A percentile compares a stretch with the other conserved stretches of the same genome.
phyloP scores from a whole-genome alignment of 2,888 invertebrate species.

The Leptura quadrifasciata region DNA sequence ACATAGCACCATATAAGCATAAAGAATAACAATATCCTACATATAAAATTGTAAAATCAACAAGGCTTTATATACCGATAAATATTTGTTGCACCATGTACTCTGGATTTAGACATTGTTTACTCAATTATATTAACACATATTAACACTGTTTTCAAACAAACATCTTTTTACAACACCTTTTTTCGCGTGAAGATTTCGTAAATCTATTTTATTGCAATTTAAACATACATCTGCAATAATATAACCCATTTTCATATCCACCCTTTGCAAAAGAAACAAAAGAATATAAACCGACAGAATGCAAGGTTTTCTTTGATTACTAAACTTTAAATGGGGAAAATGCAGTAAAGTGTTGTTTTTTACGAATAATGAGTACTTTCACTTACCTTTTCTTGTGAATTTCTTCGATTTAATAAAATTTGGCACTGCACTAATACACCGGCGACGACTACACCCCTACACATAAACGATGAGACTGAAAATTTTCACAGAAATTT shows the following conservation, averaged over 20 bases:
- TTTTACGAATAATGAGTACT: slow-evolving; percentile 2
- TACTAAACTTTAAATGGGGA: background rate
- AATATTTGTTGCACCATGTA: background rate
- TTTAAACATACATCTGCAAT: slow-evolving; percentile 1
- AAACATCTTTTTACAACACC: background rate
- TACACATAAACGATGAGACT: slow-evolving; percentile 57
- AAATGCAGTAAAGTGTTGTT: slow-evolving; percentile 13
- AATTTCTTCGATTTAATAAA: slow-evolving; percentile 40
- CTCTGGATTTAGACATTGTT: slow-evolving; percentile 10
- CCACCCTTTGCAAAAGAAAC: slow-evolving; percentile 43
- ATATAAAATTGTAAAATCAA: slow-evolving; percentile 9
- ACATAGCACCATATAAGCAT: background rate
- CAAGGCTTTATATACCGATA: background rate
- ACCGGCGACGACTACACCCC: slow-evolving; percentile 57
- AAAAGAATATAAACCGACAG: slow-evolving; percentile 48
- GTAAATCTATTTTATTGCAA: slow-evolving; percentile 3
- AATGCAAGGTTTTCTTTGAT: slow-evolving; percentile 41
- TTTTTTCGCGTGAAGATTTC: background rate
- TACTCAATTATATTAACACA: background rate
- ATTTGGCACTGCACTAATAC: slow-evolving; percentile 56
- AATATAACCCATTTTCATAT: slow-evolving; percentile 29
- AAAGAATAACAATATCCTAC: background rate
- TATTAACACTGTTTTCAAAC: background rate
- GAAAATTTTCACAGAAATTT: slow-evolving; percentile 64
- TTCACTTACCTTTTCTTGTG: slow-evolving; percentile 53